phyloP scores from a whole-genome alignment of 2,797 vertebrate genomes.

The Scyliorhinus canicula region DNA sequence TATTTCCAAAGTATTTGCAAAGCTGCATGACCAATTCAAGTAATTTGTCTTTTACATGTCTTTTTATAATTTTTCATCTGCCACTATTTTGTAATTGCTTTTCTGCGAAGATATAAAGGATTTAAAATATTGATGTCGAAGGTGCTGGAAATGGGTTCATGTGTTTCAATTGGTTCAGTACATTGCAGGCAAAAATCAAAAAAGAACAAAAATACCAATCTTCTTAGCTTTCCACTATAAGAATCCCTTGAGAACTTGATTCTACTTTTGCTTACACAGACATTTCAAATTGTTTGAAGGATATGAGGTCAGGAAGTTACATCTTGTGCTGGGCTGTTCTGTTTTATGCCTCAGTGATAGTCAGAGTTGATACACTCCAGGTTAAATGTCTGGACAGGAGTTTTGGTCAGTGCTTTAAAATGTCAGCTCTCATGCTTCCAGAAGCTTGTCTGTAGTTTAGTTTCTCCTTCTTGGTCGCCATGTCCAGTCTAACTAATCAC shows the following conservation, averaged over 20 bases:
- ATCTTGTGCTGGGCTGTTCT: background rate
- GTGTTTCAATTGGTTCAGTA: background rate
- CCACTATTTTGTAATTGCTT: background rate
- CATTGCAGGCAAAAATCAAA: background rate
- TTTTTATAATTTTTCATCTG: background rate
- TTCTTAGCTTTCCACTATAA: background rate
- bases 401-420: background rate
- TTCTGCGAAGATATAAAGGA: background rate
- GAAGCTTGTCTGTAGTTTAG: no score
- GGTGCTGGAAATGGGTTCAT: background rate
- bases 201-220: background rate
- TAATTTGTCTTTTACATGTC: background rate
- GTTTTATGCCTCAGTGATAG: background rate
- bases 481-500: no score
- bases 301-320: background rate
- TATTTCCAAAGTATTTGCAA: conserved; percentile 15
- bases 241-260: background rate
- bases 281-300: background rate
- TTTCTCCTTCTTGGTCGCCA: no score
- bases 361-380: background rate
- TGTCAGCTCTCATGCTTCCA: background rate
- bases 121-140: background rate
- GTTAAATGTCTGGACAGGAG: background rate
- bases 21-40: background rate
- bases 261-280: background rate